Base-by-base conservation (phyloP, 2,113 vertebrate species). In the Cariama cristata region DNA sequence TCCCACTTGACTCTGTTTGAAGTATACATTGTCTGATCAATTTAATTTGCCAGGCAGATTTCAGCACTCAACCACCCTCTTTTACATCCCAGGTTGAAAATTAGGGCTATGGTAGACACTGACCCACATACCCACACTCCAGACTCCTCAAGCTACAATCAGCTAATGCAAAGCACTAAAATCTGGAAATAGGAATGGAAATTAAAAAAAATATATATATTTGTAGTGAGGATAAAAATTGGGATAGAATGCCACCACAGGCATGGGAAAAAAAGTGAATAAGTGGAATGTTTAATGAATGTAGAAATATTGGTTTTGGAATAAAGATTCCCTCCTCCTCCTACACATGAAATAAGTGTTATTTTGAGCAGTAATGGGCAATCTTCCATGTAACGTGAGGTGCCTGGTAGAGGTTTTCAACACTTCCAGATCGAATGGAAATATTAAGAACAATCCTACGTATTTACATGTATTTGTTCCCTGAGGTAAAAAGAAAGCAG, bases 251-350 rank as follows among this genome's bases (percentile, higher is more conserved):
- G 88, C 68, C 86, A 95, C 55, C 35, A 83, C 35, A 60, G 59
- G 76, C 75, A 91, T n/a, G 93, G 96, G 38, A 73, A 90, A 87
- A 86, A 58, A 79, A 87, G 58, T 69, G 60, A 97, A 68, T 69
- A 95, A 94, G 63, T 83, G 91, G 93, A 96, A 95, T 79, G 45
- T 95, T 95, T 96, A 95, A 96, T 96, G 93, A 96, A 90, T 26
- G 66, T 69, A 96, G 95, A 94, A 97, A 97, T 94, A 97, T 96
- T 97, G 96, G 96, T 97, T 96, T 96, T 96, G 96, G 97, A 97
- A 96, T 95, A 96, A 97, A 94, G 94, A 93, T 95, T 91, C 89
- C 53, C 86, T 96, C 49, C 92, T 97, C 90, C 90, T 97, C 88
- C 95, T 87, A 1, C 93, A 87, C 84, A 93, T 92, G 94, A 97